These are phyloP conservation scores for Zaprionus inermis DNA, from an alignment of 1,140 invertebrate species.

Conservation along the genomic window DNA sequence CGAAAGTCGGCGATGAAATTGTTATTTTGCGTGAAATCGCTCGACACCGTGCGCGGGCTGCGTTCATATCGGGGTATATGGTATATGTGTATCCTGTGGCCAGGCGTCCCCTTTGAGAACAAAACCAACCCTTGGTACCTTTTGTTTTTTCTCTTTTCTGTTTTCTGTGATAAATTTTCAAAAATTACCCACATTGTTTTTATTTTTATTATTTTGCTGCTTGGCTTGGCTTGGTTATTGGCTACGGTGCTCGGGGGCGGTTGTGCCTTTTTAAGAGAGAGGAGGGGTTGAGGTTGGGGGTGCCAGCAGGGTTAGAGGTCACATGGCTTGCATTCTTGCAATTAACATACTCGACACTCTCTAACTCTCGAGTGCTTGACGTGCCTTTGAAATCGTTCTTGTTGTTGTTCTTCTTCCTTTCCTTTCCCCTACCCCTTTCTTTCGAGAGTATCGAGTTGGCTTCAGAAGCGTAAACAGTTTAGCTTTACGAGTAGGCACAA, in stretches of 20 bases:
- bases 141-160: slow-evolving; percentile 1
- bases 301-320: slow-evolving; percentile 41
- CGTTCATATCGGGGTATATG: slow-evolving; percentile 23
- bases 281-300: not conserved
- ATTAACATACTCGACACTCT: slow-evolving; percentile 74
- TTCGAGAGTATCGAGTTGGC: slow-evolving; percentile 33
- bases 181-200: slow-evolving; percentile 67
- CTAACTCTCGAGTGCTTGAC: slow-evolving; percentile 45
- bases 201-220: slow-evolving; percentile 20
- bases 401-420: slow-evolving; percentile 34
- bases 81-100: slow-evolving; percentile 10
- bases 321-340: slow-evolving; percentile 65
- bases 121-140: slow-evolving; percentile 58
- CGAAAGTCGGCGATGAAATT: slow-evolving; percentile 59
- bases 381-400: slow-evolving; percentile 62
- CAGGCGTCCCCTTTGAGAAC: slow-evolving; percentile 1
- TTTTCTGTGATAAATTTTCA: slow-evolving; percentile 56
- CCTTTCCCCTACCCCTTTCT: slow-evolving; percentile 16
- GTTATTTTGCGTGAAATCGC: slow-evolving; percentile 74
- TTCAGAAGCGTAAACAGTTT: slow-evolving; percentile 63
- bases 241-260: slow-evolving; percentile 57
- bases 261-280: slow-evolving; percentile 11
- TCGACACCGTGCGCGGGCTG: slow-evolving; percentile 32
- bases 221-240: slow-evolving; percentile 55
- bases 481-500: slow-evolving; percentile 28